Conservation (phyloP, 2,888 invertebrate genomes). For the Sepioteuthis lessoniana region DNA sequence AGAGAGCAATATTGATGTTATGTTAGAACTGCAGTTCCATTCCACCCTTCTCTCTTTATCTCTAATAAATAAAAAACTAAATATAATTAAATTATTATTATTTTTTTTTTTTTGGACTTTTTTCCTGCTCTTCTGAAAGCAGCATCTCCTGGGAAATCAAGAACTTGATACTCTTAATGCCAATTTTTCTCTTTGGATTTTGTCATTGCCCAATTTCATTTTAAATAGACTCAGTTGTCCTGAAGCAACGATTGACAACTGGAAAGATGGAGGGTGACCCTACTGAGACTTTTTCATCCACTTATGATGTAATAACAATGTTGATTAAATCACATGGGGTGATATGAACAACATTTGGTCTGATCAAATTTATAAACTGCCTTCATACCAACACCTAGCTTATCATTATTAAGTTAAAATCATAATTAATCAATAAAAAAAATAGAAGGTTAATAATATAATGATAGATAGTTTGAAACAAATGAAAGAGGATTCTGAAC, state of each 20-base stretch:
- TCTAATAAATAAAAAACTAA: not conserved
- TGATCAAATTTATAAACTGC: not conserved
- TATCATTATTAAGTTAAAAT: no score
- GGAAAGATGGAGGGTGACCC: not conserved
- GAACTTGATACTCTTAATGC: not conserved
- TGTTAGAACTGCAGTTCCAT: not conserved
- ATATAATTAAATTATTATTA: not conserved
- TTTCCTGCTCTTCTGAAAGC: not conserved
- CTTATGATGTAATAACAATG: not conserved
- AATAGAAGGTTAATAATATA: no score
- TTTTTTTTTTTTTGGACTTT: not conserved
- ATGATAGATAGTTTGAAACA: no score
- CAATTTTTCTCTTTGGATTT: not conserved
- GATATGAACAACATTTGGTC: not conserved
- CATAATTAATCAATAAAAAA: no score
- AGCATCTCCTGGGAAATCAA: not conserved
- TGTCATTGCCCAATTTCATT: conserved; percentile 13
- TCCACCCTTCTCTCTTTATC: not conserved
- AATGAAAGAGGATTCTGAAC: no score
- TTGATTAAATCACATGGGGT: conserved; percentile 5
- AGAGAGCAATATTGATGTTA: not conserved
- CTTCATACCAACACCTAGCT: not conserved
- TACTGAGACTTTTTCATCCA: not conserved
- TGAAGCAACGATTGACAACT: not conserved
- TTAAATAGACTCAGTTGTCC: not conserved